Base-by-base conservation (phyloP, 2,888 invertebrate genomes). In the Caenorhabditis becei region DNA sequence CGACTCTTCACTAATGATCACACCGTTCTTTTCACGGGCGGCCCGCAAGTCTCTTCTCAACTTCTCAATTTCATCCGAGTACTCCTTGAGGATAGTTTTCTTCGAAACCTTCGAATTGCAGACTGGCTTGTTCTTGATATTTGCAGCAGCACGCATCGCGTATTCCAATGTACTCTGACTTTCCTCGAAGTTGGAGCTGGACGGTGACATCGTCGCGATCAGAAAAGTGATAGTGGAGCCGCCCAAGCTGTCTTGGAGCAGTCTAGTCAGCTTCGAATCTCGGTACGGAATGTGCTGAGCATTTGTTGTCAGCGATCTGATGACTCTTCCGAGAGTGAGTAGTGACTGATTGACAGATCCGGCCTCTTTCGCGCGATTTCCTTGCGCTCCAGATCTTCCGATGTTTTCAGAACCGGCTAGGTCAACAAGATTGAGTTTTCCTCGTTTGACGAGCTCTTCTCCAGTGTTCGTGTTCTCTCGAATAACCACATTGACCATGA, bases 391-490 rank as follows among this genome's bases (percentile, higher is more conserved):
- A 0, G 97, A 97, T 88, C 96, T 94, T n/a, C 95, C 95, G 86
- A 98, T 96, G 92, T 97, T 97, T 92, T 99, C 98, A 74, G 96
- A 96, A 0, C 98, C 98, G 0, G 98, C 98, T 89, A 99, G 93
- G 93, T 99, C 99, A 0, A 93, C 98, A 84, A 99, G 93, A 93
- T 98, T 96, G n/a, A 99, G 93, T 91, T 98, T 99, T 0, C 97
- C 98, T 91, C 97, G 96, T 91, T 97, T 86, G 11, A 87, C 83
- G 0, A 87, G 71, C 66, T 87, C 87, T n/a, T 87, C 83, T 3
- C 96, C 97, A 23, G 96, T 95, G 0, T 95, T 93, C 14, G 95
- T 95, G 90, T 94, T 95, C 91, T 98, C 97, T 84, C 96, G 95
- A 89, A 96, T 96, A 92, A 96, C 95, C 16, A 97, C 95, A 0